Base-by-base conservation (phyloP, 2,113 vertebrate species). In the Penelope pileata region DNA sequence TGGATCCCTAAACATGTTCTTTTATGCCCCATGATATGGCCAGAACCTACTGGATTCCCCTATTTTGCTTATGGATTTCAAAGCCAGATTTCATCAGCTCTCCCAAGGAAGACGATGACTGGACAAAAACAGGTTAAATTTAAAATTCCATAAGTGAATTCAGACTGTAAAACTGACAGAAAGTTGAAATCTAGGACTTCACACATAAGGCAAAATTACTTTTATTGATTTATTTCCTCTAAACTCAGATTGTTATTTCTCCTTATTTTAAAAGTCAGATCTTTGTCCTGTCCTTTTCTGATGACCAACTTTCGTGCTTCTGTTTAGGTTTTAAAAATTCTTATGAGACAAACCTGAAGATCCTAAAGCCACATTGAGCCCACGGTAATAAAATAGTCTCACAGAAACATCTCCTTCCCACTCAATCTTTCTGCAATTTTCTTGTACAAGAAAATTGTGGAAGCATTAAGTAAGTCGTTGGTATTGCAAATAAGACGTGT, bases 221-320 rank as follows among this genome's bases (percentile, higher is more conserved):
- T 95, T 83, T 92, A 91, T 92, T 63, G 59, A 87, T 97, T 89
- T 86, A 91, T 83, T 95, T 92, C 26, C 32, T 95, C 54, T 74
- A 95, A 34, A 8, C 4, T 59, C 53, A 91, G 38, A 85, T 87
- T 76, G 63, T 42, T 73, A 73, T 77, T 92, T 76, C 29, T 87
- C 32, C 34, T 88, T 66, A 77, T 89, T 87, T 82, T 87, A 77
- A 85, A 85, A 77, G 58, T 79, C 59, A 69, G 29, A n/a, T 85
- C 86, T 88, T 43, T 40, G 38, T 17, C 4, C 56, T 59, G 6
- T 83, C n/a, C 34, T 86, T 81, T 88, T 72, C 64, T 86, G 42
- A 7, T 91, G 50, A 62, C 4, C 58, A 21, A 5, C 16, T 73
- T 22, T 70, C 48, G 17, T 64, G 4, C 0, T 45, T 90, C 48